A percentile compares a stretch with the other conserved stretches of the same genome.
phyloP scores from a whole-genome alignment of 1,140 invertebrate species.

The Panulirus ornatus region DNA sequence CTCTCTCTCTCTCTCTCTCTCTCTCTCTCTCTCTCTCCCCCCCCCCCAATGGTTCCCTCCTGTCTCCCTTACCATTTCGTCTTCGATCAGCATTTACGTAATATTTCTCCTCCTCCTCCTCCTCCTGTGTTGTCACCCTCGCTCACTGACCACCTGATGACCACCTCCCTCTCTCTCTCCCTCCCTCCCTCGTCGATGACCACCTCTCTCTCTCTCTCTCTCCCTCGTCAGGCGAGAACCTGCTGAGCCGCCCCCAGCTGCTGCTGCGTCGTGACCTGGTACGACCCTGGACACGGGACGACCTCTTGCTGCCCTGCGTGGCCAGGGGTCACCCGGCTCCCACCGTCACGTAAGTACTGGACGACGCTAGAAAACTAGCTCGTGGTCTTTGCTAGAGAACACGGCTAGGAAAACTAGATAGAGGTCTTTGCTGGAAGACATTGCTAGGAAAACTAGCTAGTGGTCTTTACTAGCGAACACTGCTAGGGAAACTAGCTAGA shows the following conservation, averaged over 20 bases:
- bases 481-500: too few species aligned
- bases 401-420: too few species aligned
- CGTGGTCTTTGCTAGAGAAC: too few species aligned
- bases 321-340: conserved; percentile 62
- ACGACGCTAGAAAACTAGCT: too few species aligned
- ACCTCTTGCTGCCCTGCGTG: conserved; percentile 61
- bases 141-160: background rate
- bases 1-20: too few species aligned
- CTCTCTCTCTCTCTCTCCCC: background rate
- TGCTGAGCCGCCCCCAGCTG: conserved; percentile 52
- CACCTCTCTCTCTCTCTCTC: background rate
- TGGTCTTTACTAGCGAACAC: too few species aligned
- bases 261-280: conserved; percentile 63
- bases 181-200: too few species aligned
- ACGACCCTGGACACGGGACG: conserved; percentile 47
- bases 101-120: background rate
- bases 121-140: background rate
- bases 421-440: too few species aligned
- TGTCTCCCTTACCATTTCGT: background rate
- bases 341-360: conserved; percentile 48
- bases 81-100: background rate
- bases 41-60: background rate
- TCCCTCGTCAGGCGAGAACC: conserved; percentile 21
- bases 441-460: too few species aligned
- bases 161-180: background rate